Evolutionary conservation across 92 coral and sea anemone genomes (phyloP), one percentile per base, ranked within the genome.

Genomic region (Muricea muricata): DNA sequence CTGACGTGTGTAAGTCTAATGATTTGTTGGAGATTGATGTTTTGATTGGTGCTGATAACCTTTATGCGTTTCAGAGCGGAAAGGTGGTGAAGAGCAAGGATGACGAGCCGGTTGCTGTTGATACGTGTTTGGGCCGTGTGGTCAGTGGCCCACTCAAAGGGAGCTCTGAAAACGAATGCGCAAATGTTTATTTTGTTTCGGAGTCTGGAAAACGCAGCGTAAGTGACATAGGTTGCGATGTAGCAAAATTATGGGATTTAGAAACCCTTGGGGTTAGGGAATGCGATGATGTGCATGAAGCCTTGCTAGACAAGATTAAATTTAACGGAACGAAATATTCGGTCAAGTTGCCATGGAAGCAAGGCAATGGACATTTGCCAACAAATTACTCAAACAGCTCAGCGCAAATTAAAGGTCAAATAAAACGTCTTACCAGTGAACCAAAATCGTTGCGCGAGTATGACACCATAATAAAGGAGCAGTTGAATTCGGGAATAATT

Each of bases 101-200:
- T 50, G 77, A 88, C 25, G 82, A 88, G 50, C 85, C 88, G 31
- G 86, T 78, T 14, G 86, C 87, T 1, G 79, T 87, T 7, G 88
- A 87, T 42, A 75, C 91, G n/a, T 56, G 42, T 23, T 21, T 87
- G 3, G 87, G 91, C 0, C 75, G 91, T 87, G 91, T 87, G 82
- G 52, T 87, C 23, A 71, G 83, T n/a, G 91, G 83, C 1, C 91
- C 91, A 4, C 71, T 87, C 67, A 82, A 60, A 55, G 55, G 87
- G 15, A 42, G 48, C 26, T 45, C 39, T 26, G 32, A 29, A n/a
- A 52, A 14, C 6, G 20, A 65, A 29, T 39, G 21, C 9, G 65
- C 47, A 28, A 28, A 50, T 3, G 75, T 60, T 46, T 23, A 77
- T 30, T 79, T 76, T 47, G 42, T 30, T 0, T 60, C 47, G 14